Conservation (phyloP, 2,113 vertebrate species). For the Apistogramma diplotaenia region DNA sequence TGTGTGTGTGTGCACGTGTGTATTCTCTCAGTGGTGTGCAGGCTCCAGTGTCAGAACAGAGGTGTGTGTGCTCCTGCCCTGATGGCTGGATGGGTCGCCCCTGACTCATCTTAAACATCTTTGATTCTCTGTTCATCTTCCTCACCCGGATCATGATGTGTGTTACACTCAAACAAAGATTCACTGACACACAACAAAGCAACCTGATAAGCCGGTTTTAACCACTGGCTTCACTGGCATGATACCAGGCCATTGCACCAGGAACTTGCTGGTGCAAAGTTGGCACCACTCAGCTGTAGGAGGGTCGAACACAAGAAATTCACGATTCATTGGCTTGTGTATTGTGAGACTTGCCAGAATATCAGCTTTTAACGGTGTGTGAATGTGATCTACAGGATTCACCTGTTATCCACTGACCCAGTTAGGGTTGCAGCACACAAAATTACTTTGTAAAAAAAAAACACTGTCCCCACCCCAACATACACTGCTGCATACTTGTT, state of each 20-base stretch:
- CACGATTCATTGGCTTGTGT: too few relatives aligned
- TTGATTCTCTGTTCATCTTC: not conserved
- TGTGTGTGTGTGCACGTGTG: not conserved
- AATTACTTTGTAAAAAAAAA: constrained; percentile 83
- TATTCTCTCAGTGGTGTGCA: constrained; percentile 84
- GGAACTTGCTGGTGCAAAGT: not conserved
- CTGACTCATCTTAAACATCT: constrained; percentile 56
- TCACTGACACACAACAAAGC: not conserved
- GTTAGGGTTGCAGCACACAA: constrained; percentile 14
- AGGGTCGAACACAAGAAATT: too few relatives aligned
- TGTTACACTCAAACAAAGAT: not conserved
- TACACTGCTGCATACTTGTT: constrained; percentile 82
- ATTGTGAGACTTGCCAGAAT: too few relatives aligned
- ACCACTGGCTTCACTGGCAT: not conserved
- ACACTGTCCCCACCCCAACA: constrained; percentile 79
- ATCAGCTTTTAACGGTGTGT: too few relatives aligned
- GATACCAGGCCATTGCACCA: not conserved
- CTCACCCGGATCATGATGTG: not conserved
- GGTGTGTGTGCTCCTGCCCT: constrained; percentile 89
- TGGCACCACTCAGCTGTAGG: too few relatives aligned
- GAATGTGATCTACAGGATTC: too few relatives aligned
- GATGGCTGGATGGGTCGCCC: constrained; percentile 97
- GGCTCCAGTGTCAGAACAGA: constrained; percentile 93
- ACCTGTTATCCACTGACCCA: too few relatives aligned
- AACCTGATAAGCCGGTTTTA: not conserved